Evolutionary conservation across 92 coral and sea anemone species (phyloP), one percentile per base, ranked within the genome.

Genomic region (Paramuricea clavata): DNA sequence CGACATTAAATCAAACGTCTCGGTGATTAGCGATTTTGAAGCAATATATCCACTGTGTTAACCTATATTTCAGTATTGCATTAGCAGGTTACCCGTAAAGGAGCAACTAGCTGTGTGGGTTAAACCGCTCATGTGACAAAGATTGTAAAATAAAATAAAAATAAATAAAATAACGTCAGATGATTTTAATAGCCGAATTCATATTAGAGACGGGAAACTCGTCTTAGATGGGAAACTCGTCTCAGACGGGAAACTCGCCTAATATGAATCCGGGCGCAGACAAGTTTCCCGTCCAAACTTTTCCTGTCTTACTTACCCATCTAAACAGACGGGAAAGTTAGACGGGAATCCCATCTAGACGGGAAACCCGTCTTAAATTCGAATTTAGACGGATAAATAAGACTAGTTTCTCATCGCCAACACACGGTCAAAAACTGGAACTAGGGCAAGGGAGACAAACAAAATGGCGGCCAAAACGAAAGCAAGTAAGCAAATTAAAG

Each of bases 341-440:
- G 82, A 33, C 78, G 52, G 52, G 78, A 71, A 71, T 36, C 78
- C 30, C 50, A 19, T 34, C n/a, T 32, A 19, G 78, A 71, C 50
- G 78, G 30, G 78, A 71, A 71, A 34, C 49, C 26, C 78, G 12
- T 12, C 49, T 35, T 32, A 41, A 35, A 32, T 71, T 71, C 50
- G 52, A 11, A 71, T 35, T 71, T 35, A 26, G 49, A 22, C 78
- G 34, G 73, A 15, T 27, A 65, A 35, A 27, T 65, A 35, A 35
- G 73, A 65, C 73, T 17, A 35, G 36, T 65, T 65, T 65, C 36
- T 27, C 34, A 30, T 30, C 31, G 19, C 31, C 27, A 36, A 71
- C 49, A n/a, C n/a, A 41, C 28, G 26, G 27, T 28, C 12, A 71
- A 71, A 21, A 23, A 54, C 62, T 54, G 62, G 28, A 71, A 71